These are phyloP conservation scores for Phocoena sinus DNA, from an alignment of 2,113 vertebrate species.

Conservation along the genomic window DNA sequence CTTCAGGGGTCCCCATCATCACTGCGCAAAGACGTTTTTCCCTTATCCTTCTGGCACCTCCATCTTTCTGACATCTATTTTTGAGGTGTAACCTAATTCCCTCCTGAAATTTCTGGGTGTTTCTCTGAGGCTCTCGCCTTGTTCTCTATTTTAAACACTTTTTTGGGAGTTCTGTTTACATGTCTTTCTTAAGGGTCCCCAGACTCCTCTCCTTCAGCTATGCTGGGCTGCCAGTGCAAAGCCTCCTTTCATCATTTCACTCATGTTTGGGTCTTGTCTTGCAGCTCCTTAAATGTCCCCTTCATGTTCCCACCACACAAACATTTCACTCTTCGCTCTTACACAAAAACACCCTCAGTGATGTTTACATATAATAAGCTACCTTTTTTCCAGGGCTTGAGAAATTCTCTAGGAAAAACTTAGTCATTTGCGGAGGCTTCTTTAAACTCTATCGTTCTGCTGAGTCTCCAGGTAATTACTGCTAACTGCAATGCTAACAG, in stretches of 20 bases:
- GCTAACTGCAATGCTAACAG: not conserved
- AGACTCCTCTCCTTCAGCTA: not conserved
- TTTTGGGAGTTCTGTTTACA: constrained; percentile 19
- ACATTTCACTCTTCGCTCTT: constrained; percentile 48
- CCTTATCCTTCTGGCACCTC: not conserved
- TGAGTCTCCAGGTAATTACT: constrained; percentile 57
- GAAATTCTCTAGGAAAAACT: constrained; percentile 55
- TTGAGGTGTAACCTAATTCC: constrained; percentile 36
- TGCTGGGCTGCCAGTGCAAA: rapidly evolving
- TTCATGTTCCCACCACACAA: constrained; percentile 1
- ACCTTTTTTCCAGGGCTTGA: constrained; percentile 57
- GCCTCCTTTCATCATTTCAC: not conserved
- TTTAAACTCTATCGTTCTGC: constrained; percentile 16
- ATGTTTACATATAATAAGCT: constrained; percentile 28
- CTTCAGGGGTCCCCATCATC: not conserved
- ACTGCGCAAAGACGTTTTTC: not conserved
- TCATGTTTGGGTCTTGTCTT: not conserved
- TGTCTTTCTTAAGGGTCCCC: not conserved
- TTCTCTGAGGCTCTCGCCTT: not conserved
- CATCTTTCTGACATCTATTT: constrained; percentile 1
- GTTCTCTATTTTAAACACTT: not conserved
- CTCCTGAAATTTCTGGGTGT: constrained; percentile 8
- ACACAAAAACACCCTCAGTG: constrained; percentile 11
- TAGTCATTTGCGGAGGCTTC: constrained; percentile 15
- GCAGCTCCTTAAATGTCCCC: not conserved